These are phyloP conservation scores for Coptotermes formosanus DNA, from an alignment of 1,140 invertebrate genomes.

Conservation along the genomic window DNA sequence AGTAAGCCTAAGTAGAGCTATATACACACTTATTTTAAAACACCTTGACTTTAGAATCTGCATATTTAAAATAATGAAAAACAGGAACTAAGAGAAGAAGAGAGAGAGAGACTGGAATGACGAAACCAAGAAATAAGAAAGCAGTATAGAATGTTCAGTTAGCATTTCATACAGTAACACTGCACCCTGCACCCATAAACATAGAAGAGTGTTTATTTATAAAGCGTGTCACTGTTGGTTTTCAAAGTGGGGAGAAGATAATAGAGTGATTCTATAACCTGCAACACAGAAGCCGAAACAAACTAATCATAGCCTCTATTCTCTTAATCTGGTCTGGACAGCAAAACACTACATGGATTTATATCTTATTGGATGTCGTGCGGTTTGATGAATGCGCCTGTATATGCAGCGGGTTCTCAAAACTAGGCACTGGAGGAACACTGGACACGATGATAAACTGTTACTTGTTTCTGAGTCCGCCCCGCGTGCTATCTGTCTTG, in stretches of 20 bases:
- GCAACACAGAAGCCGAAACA: background rate
- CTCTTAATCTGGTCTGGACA: background rate
- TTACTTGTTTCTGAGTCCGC: background rate
- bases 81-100: background rate
- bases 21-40: background rate
- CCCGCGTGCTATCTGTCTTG: background rate
- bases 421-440: background rate
- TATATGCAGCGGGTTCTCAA: background rate
- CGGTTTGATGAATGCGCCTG: background rate
- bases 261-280: background rate
- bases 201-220: background rate
- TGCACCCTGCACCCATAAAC: background rate
- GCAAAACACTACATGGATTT: slow-evolving; percentile 12
- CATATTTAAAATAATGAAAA: background rate
- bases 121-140: background rate
- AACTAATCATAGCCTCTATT: background rate
- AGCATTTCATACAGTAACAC: background rate
- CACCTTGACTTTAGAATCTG: background rate
- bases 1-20: no score
- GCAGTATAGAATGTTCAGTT: background rate
- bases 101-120: background rate
- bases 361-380: slow-evolving; percentile 1
- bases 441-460: slow-evolving; percentile 2
- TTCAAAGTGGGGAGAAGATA: slow-evolving; percentile 11
- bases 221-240: background rate